Percentiles rank a stretch among this genome's conserved stretches.
These are phyloP conservation scores for Coptodon bakossiorum DNA, from an alignment of 2,113 vertebrate species.

Conservation along the genomic window DNA sequence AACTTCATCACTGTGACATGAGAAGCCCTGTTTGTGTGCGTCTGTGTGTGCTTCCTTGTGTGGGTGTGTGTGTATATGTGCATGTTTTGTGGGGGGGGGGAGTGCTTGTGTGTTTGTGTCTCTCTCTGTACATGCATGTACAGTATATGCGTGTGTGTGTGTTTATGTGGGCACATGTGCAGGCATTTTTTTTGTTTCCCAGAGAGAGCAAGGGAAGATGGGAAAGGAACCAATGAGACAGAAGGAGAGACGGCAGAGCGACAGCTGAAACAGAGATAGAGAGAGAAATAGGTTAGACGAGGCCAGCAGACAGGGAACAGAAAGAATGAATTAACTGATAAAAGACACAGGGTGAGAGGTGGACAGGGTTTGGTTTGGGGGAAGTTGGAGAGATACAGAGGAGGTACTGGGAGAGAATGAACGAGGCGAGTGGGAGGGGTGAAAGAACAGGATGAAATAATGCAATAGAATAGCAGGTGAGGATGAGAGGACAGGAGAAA, in stretches of 20 bases:
- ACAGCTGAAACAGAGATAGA: slow-evolving; percentile 48
- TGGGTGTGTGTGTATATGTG: not conserved
- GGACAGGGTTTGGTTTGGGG: slow-evolving; percentile 6
- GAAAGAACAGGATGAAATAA: not conserved
- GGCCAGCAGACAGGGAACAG: slow-evolving; percentile 52
- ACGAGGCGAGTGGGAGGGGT: not conserved
- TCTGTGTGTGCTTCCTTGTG: not conserved
- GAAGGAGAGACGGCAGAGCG: slow-evolving; percentile 15
- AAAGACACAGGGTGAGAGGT: slow-evolving; percentile 37
- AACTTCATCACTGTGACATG: slow-evolving; percentile 54
- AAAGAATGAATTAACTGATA: slow-evolving; percentile 63
- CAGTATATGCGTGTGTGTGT: not conserved
- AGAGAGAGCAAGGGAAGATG: slow-evolving; percentile 13
- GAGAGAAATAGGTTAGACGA: slow-evolving; percentile 55
- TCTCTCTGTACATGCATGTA: not conserved
- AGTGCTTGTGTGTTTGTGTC: not conserved
- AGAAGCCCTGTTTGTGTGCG: not conserved
- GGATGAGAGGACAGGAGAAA: slow-evolving; percentile 1
- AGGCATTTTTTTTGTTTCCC: not conserved
- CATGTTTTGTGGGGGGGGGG: not conserved
- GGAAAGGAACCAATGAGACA: slow-evolving; percentile 30
- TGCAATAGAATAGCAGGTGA: slow-evolving; percentile 5
- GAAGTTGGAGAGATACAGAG: not conserved
- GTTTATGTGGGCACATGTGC: slow-evolving; percentile 1
- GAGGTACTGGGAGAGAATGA: not conserved